phyloP scores from a whole-genome alignment of 2,888 invertebrate genomes.

The Siphlonurus alternatus region DNA sequence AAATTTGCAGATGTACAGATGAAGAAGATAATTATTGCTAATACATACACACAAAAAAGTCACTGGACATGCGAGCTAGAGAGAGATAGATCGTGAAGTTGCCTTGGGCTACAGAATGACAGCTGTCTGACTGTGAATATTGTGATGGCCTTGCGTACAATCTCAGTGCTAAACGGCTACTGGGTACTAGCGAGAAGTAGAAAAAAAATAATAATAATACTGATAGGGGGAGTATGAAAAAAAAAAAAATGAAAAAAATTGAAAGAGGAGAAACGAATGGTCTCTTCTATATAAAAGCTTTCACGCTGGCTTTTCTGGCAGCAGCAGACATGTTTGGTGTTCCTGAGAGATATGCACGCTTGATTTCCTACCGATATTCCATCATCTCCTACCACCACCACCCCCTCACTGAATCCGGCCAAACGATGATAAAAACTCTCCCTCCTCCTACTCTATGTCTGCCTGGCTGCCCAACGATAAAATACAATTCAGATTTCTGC shows the following conservation, averaged over 20 bases:
- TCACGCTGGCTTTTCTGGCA: background rate
- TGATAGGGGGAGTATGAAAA: background rate
- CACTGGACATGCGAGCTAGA: too few species aligned
- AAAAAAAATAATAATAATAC: background rate
- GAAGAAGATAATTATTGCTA: too few species aligned
- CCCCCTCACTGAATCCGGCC: background rate
- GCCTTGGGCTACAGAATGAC: background rate
- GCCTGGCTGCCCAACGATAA: background rate
- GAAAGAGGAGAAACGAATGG: background rate
- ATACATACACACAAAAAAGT: too few species aligned
- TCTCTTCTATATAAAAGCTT: background rate
- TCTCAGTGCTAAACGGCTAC: background rate
- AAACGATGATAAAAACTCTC: background rate
- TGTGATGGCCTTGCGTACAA: background rate
- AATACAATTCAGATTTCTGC: background rate
- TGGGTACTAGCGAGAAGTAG: background rate
- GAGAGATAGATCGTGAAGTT: background rate
- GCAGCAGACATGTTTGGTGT: background rate
- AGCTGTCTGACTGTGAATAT: background rate
- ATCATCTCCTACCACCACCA: background rate
- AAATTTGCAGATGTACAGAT: too few species aligned
- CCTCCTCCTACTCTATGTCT: background rate
- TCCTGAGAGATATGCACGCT: constrained; percentile 1
- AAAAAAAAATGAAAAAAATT: background rate
- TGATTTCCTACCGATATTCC: constrained; percentile 2